Base-by-base conservation (phyloP, 2,888 invertebrate genomes). In the Leucoma salicis region DNA sequence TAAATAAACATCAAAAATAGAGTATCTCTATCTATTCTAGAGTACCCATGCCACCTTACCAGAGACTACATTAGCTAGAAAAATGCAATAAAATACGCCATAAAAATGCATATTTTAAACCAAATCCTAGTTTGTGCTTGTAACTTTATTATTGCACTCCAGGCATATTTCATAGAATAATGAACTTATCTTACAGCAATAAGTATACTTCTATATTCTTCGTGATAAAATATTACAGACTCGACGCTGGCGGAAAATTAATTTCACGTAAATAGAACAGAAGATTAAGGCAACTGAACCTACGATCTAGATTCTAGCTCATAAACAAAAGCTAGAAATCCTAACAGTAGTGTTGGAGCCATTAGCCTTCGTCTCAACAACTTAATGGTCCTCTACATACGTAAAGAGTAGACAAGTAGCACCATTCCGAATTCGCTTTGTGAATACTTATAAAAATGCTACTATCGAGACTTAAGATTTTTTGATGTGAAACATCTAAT, bases 351-450 rank as follows among this genome's bases (percentile, higher is more conserved):
- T 59, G 57, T 53, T 57, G 59, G 57, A 50, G 69, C 82, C 80
- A 82, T 84, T 84, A 87, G 81, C 73, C 57, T 72, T 64, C 74
- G 84, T 84, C 85, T 87, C 80, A 74, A 87, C 80, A 70, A 77
- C 81, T 71, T 87, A 85, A 88, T 86, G 82, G 74, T 57, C 63
- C 65, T 51, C 63, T 59, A 55, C 57, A 64, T 57, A 55, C 65
- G 58, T 55, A 52, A 53, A 63, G 49, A 29, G 63, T 60, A 73
- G 57, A 65, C 62, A 54, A 66, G 54, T 50, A 50, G 50, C 48
- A 43, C 44, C 57, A 64, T 64, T 60, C 35, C 55, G 60, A 58
- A 66, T 64, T 66, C 63, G 45, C 65, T 64, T 65, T 64, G 62
- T 55, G 60, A 56, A 50, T 43, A 45, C 13, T 42, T 46, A 39